These are phyloP conservation scores for Panagrolaimus sp. DNA, from an alignment of 1,140 invertebrate genomes.

Conservation along the genomic window DNA sequence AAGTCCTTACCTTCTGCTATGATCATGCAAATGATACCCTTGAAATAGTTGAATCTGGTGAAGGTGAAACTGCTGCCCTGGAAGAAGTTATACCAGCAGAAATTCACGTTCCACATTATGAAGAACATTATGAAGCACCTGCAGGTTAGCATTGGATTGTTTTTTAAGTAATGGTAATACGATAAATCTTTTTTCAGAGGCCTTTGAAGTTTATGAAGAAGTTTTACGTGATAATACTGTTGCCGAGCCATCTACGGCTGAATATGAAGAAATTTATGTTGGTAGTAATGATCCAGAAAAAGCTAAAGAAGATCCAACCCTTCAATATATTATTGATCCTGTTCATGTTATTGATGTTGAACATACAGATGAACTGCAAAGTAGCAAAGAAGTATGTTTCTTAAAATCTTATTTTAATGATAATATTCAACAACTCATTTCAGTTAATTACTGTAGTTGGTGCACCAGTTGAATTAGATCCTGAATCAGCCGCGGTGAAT, in stretches of 20 bases:
- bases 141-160: background rate
- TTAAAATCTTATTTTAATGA: too few relatives aligned
- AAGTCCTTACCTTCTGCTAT: background rate
- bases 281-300: background rate
- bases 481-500: background rate
- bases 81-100: background rate
- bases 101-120: background rate
- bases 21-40: background rate
- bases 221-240: background rate
- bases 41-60: background rate
- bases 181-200: background rate
- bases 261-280: background rate
- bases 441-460: background rate
- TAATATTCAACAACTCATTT: too few relatives aligned
- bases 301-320: background rate
- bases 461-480: background rate
- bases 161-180: background rate
- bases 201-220: background rate
- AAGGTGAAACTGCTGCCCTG: too few relatives aligned
- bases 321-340: background rate
- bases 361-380: background rate
- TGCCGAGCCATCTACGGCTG: background rate
- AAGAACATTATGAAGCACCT: slow-evolving; percentile 5
- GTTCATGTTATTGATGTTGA: background rate
- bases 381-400: background rate